Percentiles rank a stretch among this genome's conserved stretches.
Conservation (phyloP, 1,140 invertebrate species). For the Drosophila murphyi region DNA sequence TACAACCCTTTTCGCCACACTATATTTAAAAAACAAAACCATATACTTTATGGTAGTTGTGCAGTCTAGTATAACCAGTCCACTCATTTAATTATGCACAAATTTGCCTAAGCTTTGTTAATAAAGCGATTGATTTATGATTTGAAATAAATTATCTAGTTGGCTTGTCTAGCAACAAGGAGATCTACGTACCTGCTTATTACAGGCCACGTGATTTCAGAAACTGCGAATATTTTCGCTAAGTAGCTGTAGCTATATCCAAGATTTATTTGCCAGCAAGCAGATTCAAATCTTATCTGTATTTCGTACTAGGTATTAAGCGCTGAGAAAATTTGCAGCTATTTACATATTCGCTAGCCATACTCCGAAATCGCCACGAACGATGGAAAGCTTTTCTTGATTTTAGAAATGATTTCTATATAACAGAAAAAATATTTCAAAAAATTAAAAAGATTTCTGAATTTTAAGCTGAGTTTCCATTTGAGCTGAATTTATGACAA, state of each 20-base stretch:
- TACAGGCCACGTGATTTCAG: background rate
- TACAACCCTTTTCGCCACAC: background rate
- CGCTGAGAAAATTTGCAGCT: background rate
- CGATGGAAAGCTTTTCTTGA: no score
- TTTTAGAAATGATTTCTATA: no score
- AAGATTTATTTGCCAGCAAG: background rate
- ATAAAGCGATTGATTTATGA: slow-evolving; percentile 32
- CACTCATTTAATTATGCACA: background rate
- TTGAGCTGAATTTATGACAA: no score
- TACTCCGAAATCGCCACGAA: no score
- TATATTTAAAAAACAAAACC: background rate
- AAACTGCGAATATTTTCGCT: background rate
- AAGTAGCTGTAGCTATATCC: background rate
- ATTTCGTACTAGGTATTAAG: background rate
- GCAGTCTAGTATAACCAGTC: background rate
- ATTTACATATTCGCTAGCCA: background rate
- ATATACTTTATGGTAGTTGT: background rate
- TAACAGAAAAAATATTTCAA: no score
- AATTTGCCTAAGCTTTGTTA: slow-evolving; percentile 20
- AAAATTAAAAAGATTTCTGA: no score
- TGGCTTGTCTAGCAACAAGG: background rate
- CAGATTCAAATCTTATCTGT: no score
- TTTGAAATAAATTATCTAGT: slow-evolving; percentile 29
- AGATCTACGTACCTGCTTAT: background rate
- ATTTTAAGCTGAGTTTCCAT: no score